Conservation (phyloP, 2,888 invertebrate genomes). For the Zonitis immaculata region DNA sequence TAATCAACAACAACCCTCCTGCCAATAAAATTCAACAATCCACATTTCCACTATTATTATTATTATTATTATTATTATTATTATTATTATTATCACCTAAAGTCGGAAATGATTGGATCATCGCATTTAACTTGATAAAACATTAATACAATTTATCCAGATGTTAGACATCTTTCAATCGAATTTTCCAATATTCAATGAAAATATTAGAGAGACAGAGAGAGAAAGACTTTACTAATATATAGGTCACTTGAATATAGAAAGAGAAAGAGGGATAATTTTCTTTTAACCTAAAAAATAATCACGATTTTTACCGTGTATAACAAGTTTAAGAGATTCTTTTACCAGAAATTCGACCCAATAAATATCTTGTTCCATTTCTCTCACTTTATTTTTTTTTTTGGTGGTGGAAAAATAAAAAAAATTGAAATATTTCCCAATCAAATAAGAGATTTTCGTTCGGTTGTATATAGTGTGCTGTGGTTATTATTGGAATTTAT, state of each 20-base stretch:
- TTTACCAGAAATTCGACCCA: constrained; percentile 14
- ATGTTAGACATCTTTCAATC: constrained; percentile 36
- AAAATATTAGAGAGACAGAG: constrained; percentile 15
- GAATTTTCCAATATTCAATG: constrained; percentile 31
- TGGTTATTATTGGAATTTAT: no score
- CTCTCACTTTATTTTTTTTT: no score
- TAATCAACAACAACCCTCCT: constrained; percentile 24
- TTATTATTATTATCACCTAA: no score
- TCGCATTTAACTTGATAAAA: constrained; percentile 41
- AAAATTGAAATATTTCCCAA: constrained; percentile 9
- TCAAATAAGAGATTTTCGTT: constrained; percentile 1
- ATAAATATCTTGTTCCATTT: constrained; percentile 19
- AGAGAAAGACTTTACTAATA: constrained; percentile 3
- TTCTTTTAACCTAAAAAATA: not conserved
- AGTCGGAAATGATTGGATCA: constrained; percentile 40
- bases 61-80: no score
- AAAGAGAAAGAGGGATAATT: not conserved
- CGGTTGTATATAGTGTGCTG: constrained; percentile 14
- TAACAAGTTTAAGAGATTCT: constrained; percentile 9
- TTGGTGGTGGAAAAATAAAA: not conserved
- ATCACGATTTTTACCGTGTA: not conserved
- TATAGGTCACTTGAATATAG: no score
- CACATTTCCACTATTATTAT: constrained; percentile 23
- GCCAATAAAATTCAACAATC: constrained; percentile 23
- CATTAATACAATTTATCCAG: constrained; percentile 40